A percentile compares a stretch with the other conserved stretches of the same genome.
phyloP scores from a whole-genome alignment of 1,140 invertebrate species.

The Cotesia chilonis region DNA sequence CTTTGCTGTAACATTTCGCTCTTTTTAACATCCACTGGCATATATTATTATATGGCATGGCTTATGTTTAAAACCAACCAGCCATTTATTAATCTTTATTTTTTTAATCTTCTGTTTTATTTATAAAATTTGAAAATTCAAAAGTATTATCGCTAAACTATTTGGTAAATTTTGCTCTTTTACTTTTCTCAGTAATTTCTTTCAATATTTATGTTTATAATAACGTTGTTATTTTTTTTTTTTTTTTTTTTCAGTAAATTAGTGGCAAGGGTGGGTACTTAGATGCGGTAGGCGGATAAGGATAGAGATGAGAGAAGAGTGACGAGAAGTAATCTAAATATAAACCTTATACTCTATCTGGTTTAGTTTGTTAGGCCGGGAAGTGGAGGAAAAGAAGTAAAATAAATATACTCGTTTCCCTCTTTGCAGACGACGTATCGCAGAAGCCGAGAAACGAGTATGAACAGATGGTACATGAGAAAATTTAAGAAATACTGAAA shows the following conservation, averaged over 20 bases:
- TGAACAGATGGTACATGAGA: constrained; percentile 39
- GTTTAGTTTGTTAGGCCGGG: constrained; percentile 35
- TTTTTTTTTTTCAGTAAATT: constrained; percentile 14
- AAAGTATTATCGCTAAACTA: neutral
- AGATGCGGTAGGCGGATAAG: constrained; percentile 30
- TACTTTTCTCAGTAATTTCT: neutral
- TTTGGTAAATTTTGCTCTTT: neutral
- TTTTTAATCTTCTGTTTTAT: constrained; percentile 1
- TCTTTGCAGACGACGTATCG: constrained; percentile 32
- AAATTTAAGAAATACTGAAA: constrained; percentile 38
- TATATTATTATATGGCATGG: neutral
- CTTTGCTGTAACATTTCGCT: neutral
- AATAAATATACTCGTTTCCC: constrained; percentile 38
- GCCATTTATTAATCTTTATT: constrained; percentile 16
- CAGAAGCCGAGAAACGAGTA: constrained; percentile 40
- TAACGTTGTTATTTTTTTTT: neutral
- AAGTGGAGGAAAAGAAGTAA: constrained; percentile 37
- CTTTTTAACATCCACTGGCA: neutral
- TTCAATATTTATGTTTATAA: constrained; percentile 21
- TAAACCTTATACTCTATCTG: constrained; percentile 34
- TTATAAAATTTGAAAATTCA: neutral
- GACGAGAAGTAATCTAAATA: constrained; percentile 35
- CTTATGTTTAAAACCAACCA: neutral
- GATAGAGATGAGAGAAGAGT: constrained; percentile 28
- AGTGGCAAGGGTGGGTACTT: constrained; percentile 29